Conservation (phyloP, 2,888 invertebrate genomes). For the Chymomyza fuscimana region DNA sequence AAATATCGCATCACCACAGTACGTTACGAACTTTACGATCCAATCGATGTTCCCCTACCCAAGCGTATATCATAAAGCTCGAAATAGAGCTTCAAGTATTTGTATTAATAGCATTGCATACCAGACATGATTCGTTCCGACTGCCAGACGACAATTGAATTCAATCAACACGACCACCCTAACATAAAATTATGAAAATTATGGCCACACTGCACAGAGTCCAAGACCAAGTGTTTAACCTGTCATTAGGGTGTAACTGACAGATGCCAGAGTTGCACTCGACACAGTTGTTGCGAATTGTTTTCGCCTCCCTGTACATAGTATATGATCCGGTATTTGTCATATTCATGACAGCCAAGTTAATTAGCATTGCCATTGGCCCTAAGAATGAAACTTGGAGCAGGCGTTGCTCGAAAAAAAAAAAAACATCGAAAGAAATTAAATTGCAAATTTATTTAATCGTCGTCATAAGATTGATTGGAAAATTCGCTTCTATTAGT, state of each 20-base stretch:
- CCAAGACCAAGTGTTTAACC: conserved; percentile 40
- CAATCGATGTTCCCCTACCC: too few species aligned
- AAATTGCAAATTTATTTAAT: conserved; percentile 43
- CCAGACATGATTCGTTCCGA: background rate
- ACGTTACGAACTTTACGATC: too few species aligned
- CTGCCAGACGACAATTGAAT: conserved; percentile 53
- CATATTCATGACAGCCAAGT: conserved; percentile 20
- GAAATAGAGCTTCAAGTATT: background rate
- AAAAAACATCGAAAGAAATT: conserved; percentile 28
- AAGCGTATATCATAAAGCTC: too few species aligned
- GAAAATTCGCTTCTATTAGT: background rate
- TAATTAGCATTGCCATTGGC: conserved; percentile 49
- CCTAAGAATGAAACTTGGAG: conserved; percentile 28
- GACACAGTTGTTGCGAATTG: background rate
- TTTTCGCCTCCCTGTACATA: conserved; percentile 2
- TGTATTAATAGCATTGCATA: background rate
- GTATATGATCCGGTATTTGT: background rate
- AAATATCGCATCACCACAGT: too few species aligned
- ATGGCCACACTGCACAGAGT: conserved; percentile 29
- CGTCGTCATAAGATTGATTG: background rate
- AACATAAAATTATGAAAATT: conserved; percentile 68
- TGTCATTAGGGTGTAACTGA: conserved; percentile 60
- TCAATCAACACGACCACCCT: conserved; percentile 69
- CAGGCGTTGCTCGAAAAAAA: conserved; percentile 25
- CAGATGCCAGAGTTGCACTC: conserved; percentile 6